A percentile compares a stretch with the other conserved stretches of the same genome.
Evolutionary conservation across 2,797 vertebrate genomes (phyloP).

Genomic region (Anguilla anguilla): DNA sequence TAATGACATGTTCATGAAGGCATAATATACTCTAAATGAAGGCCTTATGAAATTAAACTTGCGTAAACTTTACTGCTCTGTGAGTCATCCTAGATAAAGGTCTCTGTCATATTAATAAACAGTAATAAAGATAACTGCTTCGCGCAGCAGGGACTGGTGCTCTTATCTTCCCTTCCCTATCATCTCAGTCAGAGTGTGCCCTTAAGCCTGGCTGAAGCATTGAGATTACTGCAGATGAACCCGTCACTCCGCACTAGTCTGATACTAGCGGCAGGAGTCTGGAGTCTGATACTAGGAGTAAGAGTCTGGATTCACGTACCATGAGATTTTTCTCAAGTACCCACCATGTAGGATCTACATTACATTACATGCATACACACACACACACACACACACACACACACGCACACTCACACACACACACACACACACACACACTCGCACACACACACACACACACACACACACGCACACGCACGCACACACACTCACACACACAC

Average conservation of each 20-base stretch:
- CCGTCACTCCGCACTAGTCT: too few species aligned
- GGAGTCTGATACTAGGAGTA: neutral
- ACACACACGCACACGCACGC: too few species aligned
- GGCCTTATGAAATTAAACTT: neutral
- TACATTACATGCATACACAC: too few species aligned
- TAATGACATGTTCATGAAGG: too few species aligned
- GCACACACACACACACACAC: too few species aligned
- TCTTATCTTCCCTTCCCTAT: neutral
- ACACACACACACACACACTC: too few species aligned
- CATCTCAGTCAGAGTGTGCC: neutral
- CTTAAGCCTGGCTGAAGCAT: neutral
- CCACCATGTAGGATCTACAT: neutral
- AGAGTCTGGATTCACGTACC: neutral
- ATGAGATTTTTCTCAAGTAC: neutral
- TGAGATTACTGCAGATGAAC: neutral
- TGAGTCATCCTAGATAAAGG: neutral
- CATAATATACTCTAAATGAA: neutral
- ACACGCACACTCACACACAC: too few species aligned
- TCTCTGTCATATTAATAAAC: conserved; percentile 1
- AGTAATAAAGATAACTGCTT: neutral
- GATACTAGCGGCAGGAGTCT: neutral
- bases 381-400: too few species aligned
- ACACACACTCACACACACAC: too few species aligned
- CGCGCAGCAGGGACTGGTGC: neutral
- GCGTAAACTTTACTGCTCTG: neutral